Evolutionary conservation across 2,888 invertebrate genomes (phyloP).

Genomic region (Homarus gammarus): DNA sequence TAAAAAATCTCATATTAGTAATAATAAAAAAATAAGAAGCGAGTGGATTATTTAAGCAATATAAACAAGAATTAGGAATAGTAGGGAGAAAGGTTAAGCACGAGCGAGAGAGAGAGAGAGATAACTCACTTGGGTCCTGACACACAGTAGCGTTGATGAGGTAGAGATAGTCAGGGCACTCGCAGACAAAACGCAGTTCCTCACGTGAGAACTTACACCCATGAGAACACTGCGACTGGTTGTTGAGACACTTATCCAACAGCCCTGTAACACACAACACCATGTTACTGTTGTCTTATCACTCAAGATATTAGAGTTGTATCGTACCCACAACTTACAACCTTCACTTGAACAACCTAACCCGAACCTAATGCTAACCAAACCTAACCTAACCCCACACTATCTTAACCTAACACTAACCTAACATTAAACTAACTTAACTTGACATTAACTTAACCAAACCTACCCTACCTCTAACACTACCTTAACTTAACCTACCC

Average conservation of each 20-base stretch:
- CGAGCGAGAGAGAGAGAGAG: background rate
- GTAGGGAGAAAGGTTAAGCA: too few relatives aligned
- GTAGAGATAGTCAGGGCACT: conserved; percentile 2
- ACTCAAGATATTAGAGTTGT: background rate
- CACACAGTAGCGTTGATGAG: conserved; percentile 13
- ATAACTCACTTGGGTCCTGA: background rate
- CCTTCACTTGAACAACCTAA: background rate
- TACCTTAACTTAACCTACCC: too few relatives aligned
- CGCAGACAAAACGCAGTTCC: background rate
- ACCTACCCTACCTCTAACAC: too few relatives aligned
- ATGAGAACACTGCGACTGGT: conserved; percentile 33
- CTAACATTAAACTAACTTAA: too few relatives aligned
- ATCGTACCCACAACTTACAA: background rate
- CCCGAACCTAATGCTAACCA: too few relatives aligned
- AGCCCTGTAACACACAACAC: conserved; percentile 15
- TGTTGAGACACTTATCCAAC: conserved; percentile 46
- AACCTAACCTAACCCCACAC: too few relatives aligned
- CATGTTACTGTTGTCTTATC: background rate
- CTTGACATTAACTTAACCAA: too few relatives aligned
- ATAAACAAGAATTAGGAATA: too few relatives aligned
- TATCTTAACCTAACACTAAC: too few relatives aligned
- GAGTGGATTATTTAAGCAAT: too few relatives aligned
- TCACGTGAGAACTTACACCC: conserved; percentile 10
- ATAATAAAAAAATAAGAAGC: too few relatives aligned
- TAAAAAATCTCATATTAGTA: too few relatives aligned